These are phyloP conservation scores for Coilia nasus DNA, from an alignment of 2,797 vertebrate species.

Conservation along the genomic window DNA sequence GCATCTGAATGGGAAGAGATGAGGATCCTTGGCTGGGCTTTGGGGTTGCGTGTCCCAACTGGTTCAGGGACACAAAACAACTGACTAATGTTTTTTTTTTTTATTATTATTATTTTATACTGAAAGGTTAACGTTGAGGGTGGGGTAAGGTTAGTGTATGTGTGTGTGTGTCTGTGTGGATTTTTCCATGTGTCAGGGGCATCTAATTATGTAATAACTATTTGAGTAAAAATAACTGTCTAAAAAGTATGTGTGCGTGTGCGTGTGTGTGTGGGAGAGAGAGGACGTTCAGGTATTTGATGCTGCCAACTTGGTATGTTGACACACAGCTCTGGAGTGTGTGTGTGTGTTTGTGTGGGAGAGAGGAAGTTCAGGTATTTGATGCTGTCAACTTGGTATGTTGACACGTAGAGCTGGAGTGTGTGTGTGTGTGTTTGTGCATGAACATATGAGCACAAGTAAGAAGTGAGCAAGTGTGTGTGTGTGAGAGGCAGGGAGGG, in stretches of 20 bases:
- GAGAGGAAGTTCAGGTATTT: constrained; percentile 8
- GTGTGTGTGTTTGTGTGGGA: background rate
- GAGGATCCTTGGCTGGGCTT: constrained; percentile 58
- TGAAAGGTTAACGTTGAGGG: constrained; percentile 56
- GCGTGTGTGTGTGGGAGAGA: no score
- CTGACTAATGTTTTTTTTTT: constrained; percentile 40
- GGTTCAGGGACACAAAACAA: constrained; percentile 55
- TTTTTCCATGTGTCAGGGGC: background rate
- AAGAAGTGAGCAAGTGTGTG: background rate
- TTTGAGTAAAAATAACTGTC: background rate
- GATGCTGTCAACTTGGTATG: background rate
- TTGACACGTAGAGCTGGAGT: background rate
- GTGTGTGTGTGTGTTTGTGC: constrained; percentile 7
- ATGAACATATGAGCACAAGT: no score
- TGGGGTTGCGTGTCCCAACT: constrained; percentile 15
- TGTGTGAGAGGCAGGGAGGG: background rate
- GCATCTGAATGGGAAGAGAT: constrained; percentile 54
- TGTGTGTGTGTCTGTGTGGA: constrained; percentile 29
- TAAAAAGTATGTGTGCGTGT: constrained; percentile 13
- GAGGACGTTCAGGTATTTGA: no score
- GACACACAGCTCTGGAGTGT: constrained; percentile 1
- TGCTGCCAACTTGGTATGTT: background rate
- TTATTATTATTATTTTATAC: constrained; percentile 60
- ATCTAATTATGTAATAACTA: background rate
- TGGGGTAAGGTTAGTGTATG: constrained; percentile 52